Conservation (phyloP, 2,888 invertebrate genomes). For the Netelia inedita region DNA sequence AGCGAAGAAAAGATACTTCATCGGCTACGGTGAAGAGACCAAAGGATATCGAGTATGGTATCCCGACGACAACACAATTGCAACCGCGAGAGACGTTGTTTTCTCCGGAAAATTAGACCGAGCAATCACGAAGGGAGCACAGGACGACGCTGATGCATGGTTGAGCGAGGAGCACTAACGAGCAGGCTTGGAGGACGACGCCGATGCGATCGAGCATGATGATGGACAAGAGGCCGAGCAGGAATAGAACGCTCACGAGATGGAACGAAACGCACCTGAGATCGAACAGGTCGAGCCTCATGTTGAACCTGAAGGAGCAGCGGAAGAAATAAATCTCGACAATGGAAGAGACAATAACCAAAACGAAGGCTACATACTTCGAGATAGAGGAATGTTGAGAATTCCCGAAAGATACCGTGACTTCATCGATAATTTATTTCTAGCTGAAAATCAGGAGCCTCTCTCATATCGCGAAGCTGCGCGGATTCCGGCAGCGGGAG, state of each 20-base stretch:
- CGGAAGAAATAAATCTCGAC: background rate
- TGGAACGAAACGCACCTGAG: background rate
- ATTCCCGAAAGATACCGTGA: slow-evolving; percentile 27
- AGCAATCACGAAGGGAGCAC: background rate
- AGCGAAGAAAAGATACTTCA: slow-evolving; percentile 32
- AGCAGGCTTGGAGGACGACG: slow-evolving; percentile 8
- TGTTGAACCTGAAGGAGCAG: background rate
- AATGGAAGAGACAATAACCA: slow-evolving; percentile 5
- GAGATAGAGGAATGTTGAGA: slow-evolving; percentile 30
- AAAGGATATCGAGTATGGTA: slow-evolving; percentile 57
- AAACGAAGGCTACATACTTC: slow-evolving; percentile 20
- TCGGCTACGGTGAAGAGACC: slow-evolving; percentile 57
- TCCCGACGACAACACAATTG: slow-evolving; percentile 42
- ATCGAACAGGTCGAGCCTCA: slow-evolving; percentile 2
- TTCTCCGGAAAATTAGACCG: slow-evolving; percentile 37
- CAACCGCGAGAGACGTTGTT: slow-evolving; percentile 38
- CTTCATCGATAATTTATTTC: slow-evolving; percentile 12
- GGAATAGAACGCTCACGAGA: background rate
- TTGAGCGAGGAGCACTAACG: slow-evolving; percentile 6
- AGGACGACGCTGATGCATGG: slow-evolving; percentile 1
- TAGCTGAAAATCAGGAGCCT: slow-evolving; percentile 35
- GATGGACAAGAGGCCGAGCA: slow-evolving; percentile 3
- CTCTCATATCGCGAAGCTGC: slow-evolving; percentile 31
- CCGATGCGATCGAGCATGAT: background rate
- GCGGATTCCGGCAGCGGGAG: slow-evolving; percentile 32